Conservation (phyloP, 2,888 invertebrate genomes). For the Erebia ligea region DNA sequence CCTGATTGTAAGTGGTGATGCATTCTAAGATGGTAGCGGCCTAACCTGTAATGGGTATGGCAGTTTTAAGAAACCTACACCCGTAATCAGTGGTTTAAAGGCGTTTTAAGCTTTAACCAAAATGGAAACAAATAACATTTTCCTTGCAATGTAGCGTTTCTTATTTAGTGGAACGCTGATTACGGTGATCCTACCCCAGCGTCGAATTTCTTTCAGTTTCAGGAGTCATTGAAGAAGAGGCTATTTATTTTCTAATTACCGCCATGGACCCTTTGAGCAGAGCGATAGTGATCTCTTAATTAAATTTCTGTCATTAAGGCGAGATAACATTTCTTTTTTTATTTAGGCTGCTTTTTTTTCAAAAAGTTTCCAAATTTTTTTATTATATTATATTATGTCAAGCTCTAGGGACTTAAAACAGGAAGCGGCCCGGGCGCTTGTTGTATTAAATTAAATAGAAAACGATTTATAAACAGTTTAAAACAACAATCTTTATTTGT, state of each 20-base stretch:
- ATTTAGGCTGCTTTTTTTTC: background rate
- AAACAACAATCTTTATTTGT: no score
- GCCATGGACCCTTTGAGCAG: constrained; percentile 21
- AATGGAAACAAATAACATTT: constrained; percentile 1
- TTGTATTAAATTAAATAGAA: no score
- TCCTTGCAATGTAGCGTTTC: background rate
- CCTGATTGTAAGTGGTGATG: no score
- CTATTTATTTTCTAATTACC: constrained; percentile 27
- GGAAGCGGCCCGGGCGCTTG: no score
- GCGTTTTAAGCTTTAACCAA: background rate
- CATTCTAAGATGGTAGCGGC: no score
- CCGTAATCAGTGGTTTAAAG: background rate
- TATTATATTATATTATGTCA: no score
- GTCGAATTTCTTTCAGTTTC: constrained; percentile 15
- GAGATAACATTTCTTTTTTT: constrained; percentile 22
- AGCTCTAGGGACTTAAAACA: no score
- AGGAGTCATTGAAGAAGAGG: constrained; percentile 14
- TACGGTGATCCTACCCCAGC: constrained; percentile 4
- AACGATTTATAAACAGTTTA: no score
- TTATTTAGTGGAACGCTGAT: constrained; percentile 13
- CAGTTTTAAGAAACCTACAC: background rate
- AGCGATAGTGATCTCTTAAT: constrained; percentile 27
- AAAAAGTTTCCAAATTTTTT: no score
- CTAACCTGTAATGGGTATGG: no score
- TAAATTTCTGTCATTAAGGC: constrained; percentile 24